These are phyloP conservation scores for Petrolisthes cinctipes DNA, from an alignment of 2,888 invertebrate genomes.

Conservation along the genomic window DNA sequence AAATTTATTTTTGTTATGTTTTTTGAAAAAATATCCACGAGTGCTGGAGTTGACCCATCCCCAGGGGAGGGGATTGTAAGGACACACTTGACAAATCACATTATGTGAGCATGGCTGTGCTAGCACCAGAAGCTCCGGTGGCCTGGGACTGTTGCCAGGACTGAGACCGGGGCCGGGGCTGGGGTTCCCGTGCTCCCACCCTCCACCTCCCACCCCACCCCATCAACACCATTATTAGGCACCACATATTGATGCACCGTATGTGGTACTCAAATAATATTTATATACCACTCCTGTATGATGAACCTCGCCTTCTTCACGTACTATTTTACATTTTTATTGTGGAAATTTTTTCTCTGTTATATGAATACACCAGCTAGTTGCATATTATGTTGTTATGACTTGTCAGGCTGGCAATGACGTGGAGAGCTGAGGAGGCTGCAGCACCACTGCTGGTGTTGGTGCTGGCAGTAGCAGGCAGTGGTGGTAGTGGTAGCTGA, in stretches of 20 bases:
- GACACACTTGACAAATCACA: slow-evolving; percentile 65
- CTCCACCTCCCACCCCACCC: slow-evolving; percentile 42
- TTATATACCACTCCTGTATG: no score
- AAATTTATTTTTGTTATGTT: slow-evolving; percentile 61
- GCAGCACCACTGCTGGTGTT: slow-evolving; percentile 23
- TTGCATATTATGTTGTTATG: slow-evolving; percentile 55
- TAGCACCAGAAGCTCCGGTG: slow-evolving; percentile 65
- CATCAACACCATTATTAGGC: background rate
- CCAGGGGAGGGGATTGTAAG: slow-evolving; percentile 62
- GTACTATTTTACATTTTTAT: no score
- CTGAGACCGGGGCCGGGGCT: background rate
- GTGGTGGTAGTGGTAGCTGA: slow-evolving; percentile 39
- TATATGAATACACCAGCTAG: slow-evolving; percentile 25
- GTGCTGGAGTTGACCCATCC: slow-evolving; percentile 65
- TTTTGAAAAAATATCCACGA: slow-evolving; percentile 64
- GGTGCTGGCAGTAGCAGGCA: slow-evolving; percentile 19
- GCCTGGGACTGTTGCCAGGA: slow-evolving; percentile 37
- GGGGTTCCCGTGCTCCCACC: slow-evolving; percentile 25
- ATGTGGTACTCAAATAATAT: background rate
- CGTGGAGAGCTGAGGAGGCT: slow-evolving; percentile 44
- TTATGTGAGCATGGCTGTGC: slow-evolving; percentile 65
- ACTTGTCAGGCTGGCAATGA: slow-evolving; percentile 50
- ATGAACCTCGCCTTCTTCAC: no score
- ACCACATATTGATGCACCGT: slow-evolving; percentile 1
- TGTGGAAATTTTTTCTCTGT: background rate